Conservation (phyloP, 2,113 vertebrate species). For the Mastomys coucha region DNA sequence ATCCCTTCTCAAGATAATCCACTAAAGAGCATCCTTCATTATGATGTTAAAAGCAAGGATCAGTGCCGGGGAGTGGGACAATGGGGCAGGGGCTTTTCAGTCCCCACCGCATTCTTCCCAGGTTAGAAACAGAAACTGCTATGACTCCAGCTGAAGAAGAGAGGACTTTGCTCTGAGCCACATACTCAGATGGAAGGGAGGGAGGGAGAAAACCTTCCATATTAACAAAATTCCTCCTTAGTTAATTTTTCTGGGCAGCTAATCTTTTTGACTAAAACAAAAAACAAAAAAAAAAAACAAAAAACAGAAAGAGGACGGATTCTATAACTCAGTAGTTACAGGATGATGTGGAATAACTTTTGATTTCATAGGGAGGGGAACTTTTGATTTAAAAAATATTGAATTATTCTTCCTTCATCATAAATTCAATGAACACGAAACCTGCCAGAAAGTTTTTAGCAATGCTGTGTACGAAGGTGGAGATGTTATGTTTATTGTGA, state of each 20-base stretch:
- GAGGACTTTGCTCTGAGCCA: slow-evolving; percentile 86
- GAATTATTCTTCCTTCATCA: not conserved
- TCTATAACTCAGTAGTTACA: not conserved
- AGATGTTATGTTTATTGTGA: not conserved
- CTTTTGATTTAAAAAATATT: slow-evolving; percentile 62
- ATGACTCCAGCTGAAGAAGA: slow-evolving; percentile 87
- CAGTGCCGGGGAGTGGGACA: slow-evolving; percentile 90
- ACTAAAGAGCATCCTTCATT: slow-evolving; percentile 95
- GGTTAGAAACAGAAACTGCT: slow-evolving; percentile 93
- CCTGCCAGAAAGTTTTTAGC: not conserved
- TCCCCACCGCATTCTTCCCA: slow-evolving; percentile 91
- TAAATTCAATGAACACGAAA: not conserved
- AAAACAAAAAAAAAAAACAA: not conserved
- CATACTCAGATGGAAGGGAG: slow-evolving; percentile 86
- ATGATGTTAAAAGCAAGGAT: slow-evolving; percentile 94
- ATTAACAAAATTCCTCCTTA: slow-evolving; percentile 77
- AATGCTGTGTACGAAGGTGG: not conserved
- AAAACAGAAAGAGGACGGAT: not conserved
- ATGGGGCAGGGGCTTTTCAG: slow-evolving; percentile 90
- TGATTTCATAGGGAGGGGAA: slow-evolving; percentile 33
- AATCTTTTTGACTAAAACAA: slow-evolving; percentile 21
- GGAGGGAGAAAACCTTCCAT: slow-evolving; percentile 66
- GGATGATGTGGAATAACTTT: not conserved
- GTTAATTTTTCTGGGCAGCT: slow-evolving; percentile 48
- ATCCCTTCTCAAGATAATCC: slow-evolving; percentile 95